Conservation (phyloP, 2,888 invertebrate species). For the Andrena bicolor region DNA sequence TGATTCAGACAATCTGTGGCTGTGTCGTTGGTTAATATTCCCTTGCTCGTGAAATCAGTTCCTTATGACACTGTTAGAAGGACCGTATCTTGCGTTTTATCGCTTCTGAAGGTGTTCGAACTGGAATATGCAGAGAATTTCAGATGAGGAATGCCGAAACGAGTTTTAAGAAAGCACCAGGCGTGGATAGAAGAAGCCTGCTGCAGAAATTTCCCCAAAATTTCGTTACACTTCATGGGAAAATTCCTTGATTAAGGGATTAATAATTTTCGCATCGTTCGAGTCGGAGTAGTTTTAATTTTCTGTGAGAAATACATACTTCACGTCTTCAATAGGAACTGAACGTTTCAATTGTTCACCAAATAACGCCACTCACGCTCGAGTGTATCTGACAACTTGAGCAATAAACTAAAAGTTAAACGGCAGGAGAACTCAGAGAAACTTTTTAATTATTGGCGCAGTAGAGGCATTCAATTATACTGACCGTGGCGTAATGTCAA, state of each 20-base stretch:
- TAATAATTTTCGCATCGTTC: no score
- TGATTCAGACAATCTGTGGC: conserved; percentile 49
- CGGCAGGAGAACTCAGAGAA: background rate
- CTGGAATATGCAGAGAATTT: background rate
- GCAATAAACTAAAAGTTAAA: background rate
- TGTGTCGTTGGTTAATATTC: conserved; percentile 33
- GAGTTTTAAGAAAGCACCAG: background rate
- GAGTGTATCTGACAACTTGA: background rate
- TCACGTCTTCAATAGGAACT: no score
- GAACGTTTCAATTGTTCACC: no score
- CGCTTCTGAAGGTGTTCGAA: background rate
- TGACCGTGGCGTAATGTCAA: background rate
- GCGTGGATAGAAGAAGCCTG: background rate
- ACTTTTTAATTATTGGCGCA: background rate
- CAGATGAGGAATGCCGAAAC: background rate
- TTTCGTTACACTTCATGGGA: no score
- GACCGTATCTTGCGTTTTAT: background rate
- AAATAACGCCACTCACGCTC: no score
- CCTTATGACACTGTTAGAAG: background rate
- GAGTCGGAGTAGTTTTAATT: no score
- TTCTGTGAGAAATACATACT: no score
- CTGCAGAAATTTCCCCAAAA: no score
- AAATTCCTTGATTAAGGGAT: no score
- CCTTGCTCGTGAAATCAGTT: conserved; percentile 10
- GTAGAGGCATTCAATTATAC: no score